Percentiles rank a stretch among this genome's conserved stretches.
Conservation (phyloP, 2,797 vertebrate genomes). For the Helostoma temminkii region DNA sequence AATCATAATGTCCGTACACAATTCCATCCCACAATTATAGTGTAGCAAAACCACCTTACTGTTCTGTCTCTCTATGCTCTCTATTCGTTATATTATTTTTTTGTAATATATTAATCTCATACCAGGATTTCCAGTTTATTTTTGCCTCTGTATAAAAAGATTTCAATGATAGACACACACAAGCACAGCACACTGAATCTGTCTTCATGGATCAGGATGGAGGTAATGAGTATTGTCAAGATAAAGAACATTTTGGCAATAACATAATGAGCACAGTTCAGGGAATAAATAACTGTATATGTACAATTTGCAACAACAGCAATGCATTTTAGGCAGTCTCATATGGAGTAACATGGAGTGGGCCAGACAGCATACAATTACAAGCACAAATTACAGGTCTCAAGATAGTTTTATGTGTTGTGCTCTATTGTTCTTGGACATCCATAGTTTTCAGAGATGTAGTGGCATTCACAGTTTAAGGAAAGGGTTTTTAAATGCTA, state of each 20-base stretch:
- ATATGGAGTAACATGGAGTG: constrained; percentile 31
- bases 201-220: constrained; percentile 29
- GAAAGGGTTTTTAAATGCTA: constrained; percentile 47
- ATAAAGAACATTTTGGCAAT: constrained; percentile 56
- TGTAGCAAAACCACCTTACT: not conserved
- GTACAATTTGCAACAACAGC: constrained; percentile 47
- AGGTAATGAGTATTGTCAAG: constrained; percentile 61
- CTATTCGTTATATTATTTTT: too few species aligned
- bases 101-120: constrained; percentile 11
- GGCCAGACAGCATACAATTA: constrained; percentile 71
- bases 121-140: constrained; percentile 23
- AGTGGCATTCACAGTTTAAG: constrained; percentile 49
- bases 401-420: constrained; percentile 49
- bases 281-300: constrained; percentile 51
- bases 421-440: constrained; percentile 50
- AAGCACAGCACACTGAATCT: constrained; percentile 10
- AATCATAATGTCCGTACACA: not conserved
- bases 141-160: constrained; percentile 13
- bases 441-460: constrained; percentile 57
- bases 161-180: constrained; percentile 13
- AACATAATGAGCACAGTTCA: constrained; percentile 52
- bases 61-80: too few species aligned
- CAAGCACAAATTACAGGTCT: constrained; percentile 69
- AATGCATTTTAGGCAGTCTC: constrained; percentile 12
- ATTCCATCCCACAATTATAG: not conserved